A percentile compares a stretch with the other conserved stretches of the same genome.
These are phyloP conservation scores for Centropristis striata DNA, from an alignment of 2,113 vertebrate genomes.

Conservation along the genomic window DNA sequence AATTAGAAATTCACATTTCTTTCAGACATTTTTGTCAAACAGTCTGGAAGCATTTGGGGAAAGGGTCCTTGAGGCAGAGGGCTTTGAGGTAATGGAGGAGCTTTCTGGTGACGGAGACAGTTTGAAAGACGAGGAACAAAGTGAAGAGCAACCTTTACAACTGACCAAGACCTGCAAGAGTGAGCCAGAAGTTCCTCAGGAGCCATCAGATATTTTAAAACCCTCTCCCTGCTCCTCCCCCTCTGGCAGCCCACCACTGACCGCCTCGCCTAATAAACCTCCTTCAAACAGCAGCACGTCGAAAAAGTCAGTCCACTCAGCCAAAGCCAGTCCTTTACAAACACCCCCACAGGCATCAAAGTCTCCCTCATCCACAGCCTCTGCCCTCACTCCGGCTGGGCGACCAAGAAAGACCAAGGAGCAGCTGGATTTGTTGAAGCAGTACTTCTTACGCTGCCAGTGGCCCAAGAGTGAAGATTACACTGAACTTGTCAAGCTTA, in stretches of 20 bases:
- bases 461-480: slow-evolving; percentile 93
- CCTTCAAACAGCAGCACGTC: slow-evolving; percentile 67
- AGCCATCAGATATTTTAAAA: slow-evolving; percentile 49
- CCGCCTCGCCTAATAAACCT: slow-evolving; percentile 74
- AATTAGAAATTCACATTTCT: slow-evolving; percentile 80
- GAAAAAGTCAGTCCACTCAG: slow-evolving; percentile 74
- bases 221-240: slow-evolving; percentile 68
- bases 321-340: slow-evolving; percentile 72
- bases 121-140: slow-evolving; percentile 73
- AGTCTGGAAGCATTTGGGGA: slow-evolving; percentile 83
- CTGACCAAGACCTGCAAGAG: slow-evolving; percentile 68
- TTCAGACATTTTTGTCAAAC: slow-evolving; percentile 84
- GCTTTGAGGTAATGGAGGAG: slow-evolving; percentile 65
- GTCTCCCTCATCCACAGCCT: slow-evolving; percentile 76
- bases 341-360: slow-evolving; percentile 56
- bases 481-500: slow-evolving; percentile 88
- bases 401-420: slow-evolving; percentile 92
- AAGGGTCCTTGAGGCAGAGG: slow-evolving; percentile 57
- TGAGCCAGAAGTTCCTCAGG: slow-evolving; percentile 66
- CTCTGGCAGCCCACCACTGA: slow-evolving; percentile 70
- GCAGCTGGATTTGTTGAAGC: slow-evolving; percentile 91
- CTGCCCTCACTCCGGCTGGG: slow-evolving; percentile 83
- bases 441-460: slow-evolving; percentile 90
- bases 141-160: slow-evolving; percentile 78
- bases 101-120: slow-evolving; percentile 72